Evolutionary conservation across 2,797 vertebrate species (phyloP).

Genomic region (Tenualosa ilisha): DNA sequence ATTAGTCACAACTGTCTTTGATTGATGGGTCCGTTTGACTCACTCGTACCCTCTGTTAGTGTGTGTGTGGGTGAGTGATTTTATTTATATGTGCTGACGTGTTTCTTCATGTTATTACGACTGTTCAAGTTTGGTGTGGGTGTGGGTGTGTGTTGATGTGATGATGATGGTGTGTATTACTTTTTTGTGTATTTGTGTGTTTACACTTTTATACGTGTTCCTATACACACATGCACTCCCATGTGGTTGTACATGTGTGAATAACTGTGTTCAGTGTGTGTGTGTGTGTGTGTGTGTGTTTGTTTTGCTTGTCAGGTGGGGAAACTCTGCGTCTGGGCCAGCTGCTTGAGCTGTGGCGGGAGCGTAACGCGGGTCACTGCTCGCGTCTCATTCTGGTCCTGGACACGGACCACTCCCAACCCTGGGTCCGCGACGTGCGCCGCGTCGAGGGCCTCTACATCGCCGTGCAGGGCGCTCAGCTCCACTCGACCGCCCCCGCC

Average conservation of each 20-base stretch:
- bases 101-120: not conserved
- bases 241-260: not conserved
- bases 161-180: not conserved
- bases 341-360: slow-evolving; percentile 91
- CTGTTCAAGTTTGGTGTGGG: not conserved
- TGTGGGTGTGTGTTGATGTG: no score
- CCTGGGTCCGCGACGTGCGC: slow-evolving; percentile 90
- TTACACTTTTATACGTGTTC: not conserved
- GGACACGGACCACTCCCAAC: slow-evolving; percentile 87
- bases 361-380: slow-evolving; percentile 85
- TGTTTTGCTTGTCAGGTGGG: slow-evolving; percentile 72
- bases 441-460: slow-evolving; percentile 84
- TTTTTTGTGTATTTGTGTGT: not conserved
- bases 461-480: slow-evolving; percentile 89
- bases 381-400: slow-evolving; percentile 93
- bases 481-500: slow-evolving; percentile 57
- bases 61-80: not conserved
- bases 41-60: not conserved
- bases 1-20: not conserved
- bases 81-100: not conserved
- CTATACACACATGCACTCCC: not conserved
- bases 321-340: slow-evolving; percentile 84
- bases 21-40: not conserved
- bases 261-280: not conserved
- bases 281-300: slow-evolving; percentile 17